A percentile compares a stretch with the other conserved stretches of the same genome.
Conservation (phyloP, 2,113 vertebrate genomes). For the Cacatua alba region DNA sequence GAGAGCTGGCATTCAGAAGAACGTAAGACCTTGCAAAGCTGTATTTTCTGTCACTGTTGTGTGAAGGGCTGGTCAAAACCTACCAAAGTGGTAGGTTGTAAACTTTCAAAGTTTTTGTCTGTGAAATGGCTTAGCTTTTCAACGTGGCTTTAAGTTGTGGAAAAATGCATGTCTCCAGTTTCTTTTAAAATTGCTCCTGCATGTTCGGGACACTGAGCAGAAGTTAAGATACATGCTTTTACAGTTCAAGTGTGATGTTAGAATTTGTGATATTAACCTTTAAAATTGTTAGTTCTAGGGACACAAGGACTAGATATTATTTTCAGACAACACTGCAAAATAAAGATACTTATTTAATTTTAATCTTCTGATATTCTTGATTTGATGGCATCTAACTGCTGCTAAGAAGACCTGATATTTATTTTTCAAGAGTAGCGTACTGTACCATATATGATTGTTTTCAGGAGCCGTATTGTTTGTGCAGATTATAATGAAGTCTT, state of each 20-base stretch:
- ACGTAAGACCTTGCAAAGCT: constrained; percentile 68
- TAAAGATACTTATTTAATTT: not conserved
- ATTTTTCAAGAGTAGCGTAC: not conserved
- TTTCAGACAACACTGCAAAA: not conserved
- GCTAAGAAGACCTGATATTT: not conserved
- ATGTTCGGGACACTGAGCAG: not conserved
- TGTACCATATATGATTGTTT: not conserved
- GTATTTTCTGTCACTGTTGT: not conserved
- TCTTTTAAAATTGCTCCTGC: not conserved
- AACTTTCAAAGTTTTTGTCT: not conserved
- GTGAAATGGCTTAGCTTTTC: not conserved
- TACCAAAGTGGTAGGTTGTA: not conserved
- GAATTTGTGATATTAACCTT: not conserved
- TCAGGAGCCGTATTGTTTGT: not conserved
- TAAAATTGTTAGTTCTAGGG: not conserved
- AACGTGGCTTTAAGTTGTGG: not conserved
- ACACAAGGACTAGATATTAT: not conserved
- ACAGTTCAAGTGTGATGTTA: not conserved
- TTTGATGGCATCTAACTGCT: not conserved
- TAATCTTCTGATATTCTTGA: not conserved
- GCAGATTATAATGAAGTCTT: not conserved
- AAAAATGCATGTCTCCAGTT: not conserved
- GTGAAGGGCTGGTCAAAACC: not conserved
- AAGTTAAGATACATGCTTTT: not conserved
- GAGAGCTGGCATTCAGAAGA: constrained; percentile 78